phyloP scores from a whole-genome alignment of 2,888 invertebrate species.

The Hartigia nigra region DNA sequence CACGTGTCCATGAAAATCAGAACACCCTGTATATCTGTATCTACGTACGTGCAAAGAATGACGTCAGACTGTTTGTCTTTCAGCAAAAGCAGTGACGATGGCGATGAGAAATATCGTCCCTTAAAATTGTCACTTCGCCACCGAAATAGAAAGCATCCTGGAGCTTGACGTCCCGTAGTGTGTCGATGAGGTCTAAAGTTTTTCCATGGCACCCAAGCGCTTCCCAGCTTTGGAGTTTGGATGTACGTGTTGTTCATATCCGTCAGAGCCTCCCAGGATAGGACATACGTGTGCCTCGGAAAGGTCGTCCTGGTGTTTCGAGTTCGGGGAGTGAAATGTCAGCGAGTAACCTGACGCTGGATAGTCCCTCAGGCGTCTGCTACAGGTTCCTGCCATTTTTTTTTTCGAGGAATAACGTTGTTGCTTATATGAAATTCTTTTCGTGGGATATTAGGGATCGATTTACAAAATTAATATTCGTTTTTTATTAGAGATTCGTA shows the following conservation, averaged over 20 bases:
- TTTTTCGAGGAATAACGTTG: neutral
- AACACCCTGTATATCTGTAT: neutral
- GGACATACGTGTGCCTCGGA: neutral
- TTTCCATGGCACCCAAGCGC: neutral
- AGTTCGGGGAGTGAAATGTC: neutral
- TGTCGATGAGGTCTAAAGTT: neutral
- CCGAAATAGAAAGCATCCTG: neutral
- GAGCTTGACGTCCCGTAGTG: neutral
- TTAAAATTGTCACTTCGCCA: neutral
- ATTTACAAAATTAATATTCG: constrained; percentile 5
- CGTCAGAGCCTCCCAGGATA: neutral
- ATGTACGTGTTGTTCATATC: neutral
- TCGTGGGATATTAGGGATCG: neutral
- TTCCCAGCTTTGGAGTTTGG: neutral
- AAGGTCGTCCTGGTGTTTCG: neutral
- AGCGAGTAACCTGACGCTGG: neutral
- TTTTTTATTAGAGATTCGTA: neutral
- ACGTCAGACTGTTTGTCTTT: neutral
- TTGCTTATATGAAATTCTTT: neutral
- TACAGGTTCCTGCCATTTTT: neutral
- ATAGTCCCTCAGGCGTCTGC: neutral
- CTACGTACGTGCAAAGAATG: neutral
- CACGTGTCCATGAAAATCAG: neutral
- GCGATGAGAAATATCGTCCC: neutral
- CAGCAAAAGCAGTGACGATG: neutral